These are phyloP conservation scores for Mycetomoellerius zeteki DNA, from an alignment of 1,140 invertebrate species.

Conservation along the genomic window DNA sequence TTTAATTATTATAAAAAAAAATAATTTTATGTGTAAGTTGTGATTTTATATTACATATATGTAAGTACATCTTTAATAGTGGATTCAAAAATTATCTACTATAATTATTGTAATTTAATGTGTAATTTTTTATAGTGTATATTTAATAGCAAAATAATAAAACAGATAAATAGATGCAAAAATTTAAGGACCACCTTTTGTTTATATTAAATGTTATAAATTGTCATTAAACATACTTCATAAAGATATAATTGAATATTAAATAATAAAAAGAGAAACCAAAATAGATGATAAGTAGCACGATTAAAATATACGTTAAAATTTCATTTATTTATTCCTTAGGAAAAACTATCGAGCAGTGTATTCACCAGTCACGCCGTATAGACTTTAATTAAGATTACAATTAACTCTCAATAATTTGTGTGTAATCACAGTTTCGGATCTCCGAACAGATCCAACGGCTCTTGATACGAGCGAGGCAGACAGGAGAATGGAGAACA, in stretches of 20 bases:
- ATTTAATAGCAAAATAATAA: not conserved
- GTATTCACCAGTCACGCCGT: constrained; percentile 39
- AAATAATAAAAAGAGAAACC: not conserved
- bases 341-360: constrained; percentile 37
- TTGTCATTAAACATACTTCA: not conserved
- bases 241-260: not conserved
- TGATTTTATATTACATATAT: too few species aligned
- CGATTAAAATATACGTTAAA: not conserved
- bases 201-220: constrained; percentile 4
- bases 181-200: not conserved
- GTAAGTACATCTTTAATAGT: too few species aligned
- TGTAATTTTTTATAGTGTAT: too few species aligned
- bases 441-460: constrained; percentile 62
- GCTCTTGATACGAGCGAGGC: constrained; percentile 34
- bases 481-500: constrained; percentile 62
- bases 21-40: too few species aligned
- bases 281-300: not conserved
- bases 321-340: constrained; percentile 10
- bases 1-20: too few species aligned
- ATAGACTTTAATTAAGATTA: constrained; percentile 78
- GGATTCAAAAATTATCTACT: too few species aligned
- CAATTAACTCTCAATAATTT: constrained; percentile 81
- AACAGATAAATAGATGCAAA: not conserved
- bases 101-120: too few species aligned
- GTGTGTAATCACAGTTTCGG: constrained; percentile 73